Evolutionary conservation across 2,888 invertebrate species (phyloP).

Genomic region (Caradrina kadenii): DNA sequence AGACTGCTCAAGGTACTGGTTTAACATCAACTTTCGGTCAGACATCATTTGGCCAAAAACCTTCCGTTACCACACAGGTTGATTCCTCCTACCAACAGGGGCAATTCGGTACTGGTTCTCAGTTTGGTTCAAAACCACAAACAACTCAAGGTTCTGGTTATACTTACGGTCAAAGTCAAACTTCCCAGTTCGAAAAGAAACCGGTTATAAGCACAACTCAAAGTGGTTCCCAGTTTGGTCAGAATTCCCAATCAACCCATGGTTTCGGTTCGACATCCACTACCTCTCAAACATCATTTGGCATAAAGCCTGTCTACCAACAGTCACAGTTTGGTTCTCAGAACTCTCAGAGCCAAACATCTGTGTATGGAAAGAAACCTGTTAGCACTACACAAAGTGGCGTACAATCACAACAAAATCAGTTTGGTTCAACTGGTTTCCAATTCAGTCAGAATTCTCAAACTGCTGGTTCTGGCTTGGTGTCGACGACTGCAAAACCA

Average conservation of each 20-base stretch:
- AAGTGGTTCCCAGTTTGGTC: neutral
- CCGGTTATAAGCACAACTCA: conserved; percentile 20
- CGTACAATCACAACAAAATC: conserved; percentile 34
- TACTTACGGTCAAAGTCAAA: conserved; percentile 27
- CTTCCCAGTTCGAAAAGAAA: conserved; percentile 27
- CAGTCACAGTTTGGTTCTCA: neutral
- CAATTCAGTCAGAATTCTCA: conserved; percentile 2
- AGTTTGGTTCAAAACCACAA: conserved; percentile 23
- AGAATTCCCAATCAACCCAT: no score
- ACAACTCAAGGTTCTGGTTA: conserved; percentile 28
- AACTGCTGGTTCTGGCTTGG: no score
- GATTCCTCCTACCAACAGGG: conserved; percentile 31
- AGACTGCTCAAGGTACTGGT: conserved; percentile 11
- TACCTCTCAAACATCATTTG: no score
- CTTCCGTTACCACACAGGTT: neutral
- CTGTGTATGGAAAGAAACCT: conserved; percentile 25
- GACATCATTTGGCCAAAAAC: neutral
- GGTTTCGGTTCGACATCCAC: no score
- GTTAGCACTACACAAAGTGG: conserved; percentile 2
- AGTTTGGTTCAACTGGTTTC: conserved; percentile 3
- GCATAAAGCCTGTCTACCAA: no score
- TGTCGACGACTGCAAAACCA: neutral
- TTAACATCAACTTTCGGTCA: neutral
- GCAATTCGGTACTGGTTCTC: neutral
- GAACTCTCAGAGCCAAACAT: conserved; percentile 7